Base-by-base conservation (phyloP, 2,797 vertebrate genomes). In the Anas acuta region DNA sequence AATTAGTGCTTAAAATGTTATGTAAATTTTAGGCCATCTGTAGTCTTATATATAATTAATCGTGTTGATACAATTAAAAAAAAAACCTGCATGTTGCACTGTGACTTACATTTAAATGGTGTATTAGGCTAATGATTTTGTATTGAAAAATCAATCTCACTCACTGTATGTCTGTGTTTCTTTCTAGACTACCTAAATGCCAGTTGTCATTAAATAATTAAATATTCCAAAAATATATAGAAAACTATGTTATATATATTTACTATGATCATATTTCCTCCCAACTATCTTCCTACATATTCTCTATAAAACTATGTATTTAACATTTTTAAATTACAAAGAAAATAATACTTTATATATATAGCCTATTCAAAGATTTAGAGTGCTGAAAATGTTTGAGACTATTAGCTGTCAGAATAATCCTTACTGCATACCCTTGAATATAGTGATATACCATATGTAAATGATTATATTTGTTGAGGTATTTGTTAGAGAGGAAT, bases 401-500 rank as follows among this genome's bases (percentile, higher is more conserved):
- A 30, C 53, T 75, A 8, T 74, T 39, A 88, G 26, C 37, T 88
- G 6, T 57, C 78, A 74, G 71, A 81, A 58, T 33, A 65, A 56
- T 72, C 57, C 41, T 90, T 93, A 85, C 58, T 87, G 25, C 3
- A 0, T 77, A 64, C 25, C 53, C 74, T 93, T 94, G 88, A 92
- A 90, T 73, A 54, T 14, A 33, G 61, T 92, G 84, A 79, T 78
- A 61, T 21, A 47, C 51, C 90, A 83, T 90, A 65, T 92, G 79
- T 90, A 96, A 87, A 67, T 84, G 45, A 94, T 96, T 97, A 92
- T 74, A 47, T 92, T 84, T 56, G 25, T 33, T 93, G 88, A 97
- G 73, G 65, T 95, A 86, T 95, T 96, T 96, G 35, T 93, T 94
- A 94, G 89, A 96, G 93, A 94, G 75, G 67, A 93, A 96, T 96